phyloP scores from a whole-genome alignment of 2,113 vertebrate genomes.

The Gadus macrocephalus region DNA sequence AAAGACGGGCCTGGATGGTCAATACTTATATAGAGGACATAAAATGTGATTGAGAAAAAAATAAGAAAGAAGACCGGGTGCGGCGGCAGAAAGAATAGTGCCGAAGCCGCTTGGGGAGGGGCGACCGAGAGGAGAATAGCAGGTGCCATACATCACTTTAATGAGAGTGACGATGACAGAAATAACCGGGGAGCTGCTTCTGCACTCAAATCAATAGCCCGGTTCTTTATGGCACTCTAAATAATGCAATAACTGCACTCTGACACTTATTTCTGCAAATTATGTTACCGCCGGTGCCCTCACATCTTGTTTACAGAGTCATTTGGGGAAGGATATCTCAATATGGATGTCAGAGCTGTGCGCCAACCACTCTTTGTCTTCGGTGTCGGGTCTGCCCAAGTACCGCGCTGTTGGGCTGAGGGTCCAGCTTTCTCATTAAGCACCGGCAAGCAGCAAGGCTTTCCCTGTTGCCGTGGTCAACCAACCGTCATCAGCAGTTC shows the following conservation, averaged over 20 bases:
- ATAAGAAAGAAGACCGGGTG: background rate
- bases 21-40: no score
- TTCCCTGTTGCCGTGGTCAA: no score
- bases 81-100: constrained; percentile 14
- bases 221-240: constrained; percentile 68
- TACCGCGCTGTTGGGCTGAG: background rate
- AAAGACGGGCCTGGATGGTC: no score
- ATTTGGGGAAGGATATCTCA: constrained; percentile 45
- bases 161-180: constrained; percentile 69
- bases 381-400: constrained; percentile 10
- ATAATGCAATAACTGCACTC: constrained; percentile 68
- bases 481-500: no score
- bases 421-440: constrained; percentile 10
- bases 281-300: constrained; percentile 52
- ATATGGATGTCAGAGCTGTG: constrained; percentile 44
- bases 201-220: constrained; percentile 71
- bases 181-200: constrained; percentile 65
- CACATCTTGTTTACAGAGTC: constrained; percentile 68
- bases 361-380: constrained; percentile 15
- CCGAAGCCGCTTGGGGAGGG: constrained; percentile 8
- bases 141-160: constrained; percentile 67
- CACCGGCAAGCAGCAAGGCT: constrained; percentile 4
- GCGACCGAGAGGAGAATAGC: constrained; percentile 37
- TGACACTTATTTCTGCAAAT: constrained; percentile 66
- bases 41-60: no score